Conservation (phyloP, 2,888 invertebrate genomes). For the Oligia strigilis region DNA sequence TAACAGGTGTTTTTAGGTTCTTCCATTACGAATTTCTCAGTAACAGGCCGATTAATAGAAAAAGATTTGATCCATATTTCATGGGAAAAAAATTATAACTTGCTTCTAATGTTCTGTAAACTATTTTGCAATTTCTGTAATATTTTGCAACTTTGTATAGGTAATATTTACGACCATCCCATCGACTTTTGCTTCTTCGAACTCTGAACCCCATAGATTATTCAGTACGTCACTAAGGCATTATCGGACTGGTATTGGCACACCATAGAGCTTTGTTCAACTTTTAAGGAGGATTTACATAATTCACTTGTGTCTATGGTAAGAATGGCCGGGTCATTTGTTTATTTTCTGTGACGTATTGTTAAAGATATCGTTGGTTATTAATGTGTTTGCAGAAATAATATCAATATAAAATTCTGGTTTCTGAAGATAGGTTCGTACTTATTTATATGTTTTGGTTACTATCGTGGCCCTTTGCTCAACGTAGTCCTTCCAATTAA, state of each 20-base stretch:
- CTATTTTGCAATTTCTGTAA: conserved; percentile 9
- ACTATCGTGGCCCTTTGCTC: background rate
- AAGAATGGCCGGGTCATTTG: background rate
- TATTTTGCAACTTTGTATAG: conserved; percentile 26
- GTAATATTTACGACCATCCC: conserved; percentile 24
- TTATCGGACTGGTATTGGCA: conserved; percentile 26
- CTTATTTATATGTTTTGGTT: background rate
- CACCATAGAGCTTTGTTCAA: conserved; percentile 22
- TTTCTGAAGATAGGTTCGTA: background rate
- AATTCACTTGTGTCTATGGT: conserved; percentile 2
- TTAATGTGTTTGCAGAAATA: background rate
- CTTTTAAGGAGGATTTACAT: conserved; percentile 12
- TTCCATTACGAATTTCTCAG: background rate
- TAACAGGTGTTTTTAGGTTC: background rate
- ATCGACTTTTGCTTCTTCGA: conserved; percentile 45
- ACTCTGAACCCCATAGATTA: conserved; percentile 65
- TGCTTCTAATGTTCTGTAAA: background rate
- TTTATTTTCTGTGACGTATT: conserved; percentile 23
- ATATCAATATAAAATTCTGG: too few relatives aligned
- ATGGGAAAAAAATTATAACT: background rate
- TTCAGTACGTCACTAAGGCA: conserved; percentile 52
- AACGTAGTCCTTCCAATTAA: background rate
- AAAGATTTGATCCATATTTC: background rate
- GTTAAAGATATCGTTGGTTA: background rate
- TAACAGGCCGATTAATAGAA: background rate